Conservation (phyloP, 2,113 vertebrate genomes). For the Neomonachus schauinslandi region DNA sequence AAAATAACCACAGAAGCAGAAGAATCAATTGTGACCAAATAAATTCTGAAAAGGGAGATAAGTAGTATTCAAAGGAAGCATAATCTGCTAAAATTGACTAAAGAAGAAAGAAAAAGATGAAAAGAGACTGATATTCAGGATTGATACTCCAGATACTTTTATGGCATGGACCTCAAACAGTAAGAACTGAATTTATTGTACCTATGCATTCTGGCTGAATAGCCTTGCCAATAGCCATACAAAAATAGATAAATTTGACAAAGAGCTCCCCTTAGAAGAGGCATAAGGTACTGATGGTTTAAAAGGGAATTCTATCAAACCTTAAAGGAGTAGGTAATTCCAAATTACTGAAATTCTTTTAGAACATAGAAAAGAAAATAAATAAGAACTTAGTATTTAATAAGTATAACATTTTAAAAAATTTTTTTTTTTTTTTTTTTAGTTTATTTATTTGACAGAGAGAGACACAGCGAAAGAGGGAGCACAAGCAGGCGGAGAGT, state of each 20-base stretch:
- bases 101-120: neutral
- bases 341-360: neutral
- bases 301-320: neutral
- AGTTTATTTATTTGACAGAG: no score
- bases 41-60: neutral
- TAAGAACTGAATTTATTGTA: neutral
- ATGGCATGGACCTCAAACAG: neutral
- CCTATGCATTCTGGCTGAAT: neutral
- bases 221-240: neutral
- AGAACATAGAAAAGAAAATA: neutral
- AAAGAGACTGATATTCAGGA: neutral
- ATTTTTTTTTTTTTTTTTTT: no score
- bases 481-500: no score
- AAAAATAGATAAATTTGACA: neutral
- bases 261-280: neutral
- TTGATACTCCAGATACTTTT: neutral
- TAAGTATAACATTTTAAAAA: constrained; percentile 9
- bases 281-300: neutral
- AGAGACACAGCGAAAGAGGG: no score
- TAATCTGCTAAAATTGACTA: constrained; percentile 23
- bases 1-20: neutral
- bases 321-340: neutral
- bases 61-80: neutral
- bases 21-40: neutral
- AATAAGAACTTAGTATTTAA: neutral